phyloP scores from a whole-genome alignment of 2,888 invertebrate species.

The Lydus trimaculatus region DNA sequence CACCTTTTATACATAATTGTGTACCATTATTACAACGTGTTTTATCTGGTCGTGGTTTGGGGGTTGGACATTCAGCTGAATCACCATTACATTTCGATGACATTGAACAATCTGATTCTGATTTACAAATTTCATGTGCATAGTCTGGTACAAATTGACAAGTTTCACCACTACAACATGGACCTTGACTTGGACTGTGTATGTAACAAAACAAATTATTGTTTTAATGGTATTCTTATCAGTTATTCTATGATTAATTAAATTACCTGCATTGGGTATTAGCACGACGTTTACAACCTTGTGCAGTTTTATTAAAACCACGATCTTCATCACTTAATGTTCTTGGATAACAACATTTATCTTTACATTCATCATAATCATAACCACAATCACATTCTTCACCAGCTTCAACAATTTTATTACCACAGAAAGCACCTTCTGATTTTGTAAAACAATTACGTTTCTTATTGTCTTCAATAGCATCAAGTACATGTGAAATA shows the following conservation, averaged over 20 bases:
- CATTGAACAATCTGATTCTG: constrained; percentile 89
- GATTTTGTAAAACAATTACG: constrained; percentile 93
- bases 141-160: constrained; percentile 78
- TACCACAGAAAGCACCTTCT: constrained; percentile 97
- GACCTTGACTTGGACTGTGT: constrained; percentile 94
- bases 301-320: constrained; percentile 73
- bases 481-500: constrained; percentile 93
- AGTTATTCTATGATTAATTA: constrained; percentile 7
- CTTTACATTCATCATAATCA: constrained; percentile 85
- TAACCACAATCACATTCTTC: constrained; percentile 99
- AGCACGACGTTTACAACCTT: constrained; percentile 80
- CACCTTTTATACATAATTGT: constrained; percentile 86
- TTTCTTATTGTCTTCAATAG: constrained; percentile 89
- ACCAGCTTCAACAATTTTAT: constrained; percentile 96
- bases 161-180: constrained; percentile 85
- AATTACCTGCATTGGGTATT: constrained; percentile 81
- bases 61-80: constrained; percentile 86
- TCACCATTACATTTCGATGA: constrained; percentile 86
- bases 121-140: constrained; percentile 76
- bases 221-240: constrained; percentile 2
- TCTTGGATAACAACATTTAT: constrained; percentile 93
- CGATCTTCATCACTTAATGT: constrained; percentile 75
- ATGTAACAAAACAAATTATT: constrained; percentile 4
- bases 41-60: constrained; percentile 82
- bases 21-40: constrained; percentile 96